These are phyloP conservation scores for Uropsilus gracilis DNA, from an alignment of 2,113 vertebrate species.

Conservation along the genomic window DNA sequence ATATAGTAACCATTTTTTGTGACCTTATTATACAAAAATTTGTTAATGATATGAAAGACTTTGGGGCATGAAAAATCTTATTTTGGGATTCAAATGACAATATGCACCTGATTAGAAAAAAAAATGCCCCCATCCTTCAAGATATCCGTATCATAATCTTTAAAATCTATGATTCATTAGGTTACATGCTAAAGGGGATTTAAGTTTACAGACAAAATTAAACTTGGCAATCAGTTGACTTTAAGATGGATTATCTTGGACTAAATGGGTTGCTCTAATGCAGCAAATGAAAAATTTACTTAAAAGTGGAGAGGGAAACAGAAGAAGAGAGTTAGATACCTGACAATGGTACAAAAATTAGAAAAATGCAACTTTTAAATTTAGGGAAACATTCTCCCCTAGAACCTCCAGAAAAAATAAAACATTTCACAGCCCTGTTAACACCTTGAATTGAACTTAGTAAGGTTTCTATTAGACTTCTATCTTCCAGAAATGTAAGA, in stretches of 20 bases:
- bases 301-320: not conserved
- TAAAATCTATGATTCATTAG: not conserved
- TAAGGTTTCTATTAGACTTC: not conserved
- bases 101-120: not conserved
- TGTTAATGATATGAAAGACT: not conserved
- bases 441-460: not conserved
- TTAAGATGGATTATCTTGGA: not conserved
- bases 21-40: not conserved
- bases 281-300: not conserved
- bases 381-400: not conserved
- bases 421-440: not conserved
- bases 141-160: not conserved
- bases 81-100: not conserved
- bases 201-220: constrained; percentile 13
- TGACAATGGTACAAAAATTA: not conserved
- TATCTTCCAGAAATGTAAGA: not conserved
- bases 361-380: not conserved
- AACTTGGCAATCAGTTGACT: not conserved
- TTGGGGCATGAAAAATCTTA: not conserved
- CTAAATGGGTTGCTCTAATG: not conserved
- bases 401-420: not conserved
- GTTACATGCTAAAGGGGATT: not conserved
- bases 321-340: not conserved
- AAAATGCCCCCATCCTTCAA: not conserved
- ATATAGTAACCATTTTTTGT: not conserved